phyloP scores from a whole-genome alignment of 2,797 vertebrate species.

The Gallirallus australis region DNA sequence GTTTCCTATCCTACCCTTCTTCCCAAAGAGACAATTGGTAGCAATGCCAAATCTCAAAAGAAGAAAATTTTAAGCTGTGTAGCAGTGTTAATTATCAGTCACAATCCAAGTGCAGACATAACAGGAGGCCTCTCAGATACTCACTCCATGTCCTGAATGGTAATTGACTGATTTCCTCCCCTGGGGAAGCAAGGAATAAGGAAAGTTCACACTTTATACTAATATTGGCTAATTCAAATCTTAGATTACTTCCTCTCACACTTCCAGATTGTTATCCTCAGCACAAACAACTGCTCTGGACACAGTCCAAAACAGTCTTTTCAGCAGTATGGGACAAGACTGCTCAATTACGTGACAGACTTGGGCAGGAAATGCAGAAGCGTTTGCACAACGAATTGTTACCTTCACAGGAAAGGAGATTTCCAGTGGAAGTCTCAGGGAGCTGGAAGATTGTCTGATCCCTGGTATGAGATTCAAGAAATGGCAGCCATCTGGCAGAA shows the following conservation, averaged over 20 bases:
- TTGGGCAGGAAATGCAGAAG: background rate
- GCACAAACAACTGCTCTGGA: background rate
- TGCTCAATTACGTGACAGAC: background rate
- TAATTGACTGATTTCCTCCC: background rate
- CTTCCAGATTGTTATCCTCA: background rate
- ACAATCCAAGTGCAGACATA: background rate
- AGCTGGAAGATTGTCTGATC: background rate
- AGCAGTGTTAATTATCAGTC: background rate
- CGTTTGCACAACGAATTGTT: background rate
- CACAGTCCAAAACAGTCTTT: background rate
- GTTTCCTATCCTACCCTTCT: background rate
- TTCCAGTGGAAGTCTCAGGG: background rate
- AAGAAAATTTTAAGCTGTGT: background rate
- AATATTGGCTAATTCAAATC: background rate
- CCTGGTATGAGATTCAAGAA: background rate
- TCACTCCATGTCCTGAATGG: background rate
- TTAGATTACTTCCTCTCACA: background rate
- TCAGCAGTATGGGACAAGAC: fast-evolving
- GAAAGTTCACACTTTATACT: background rate
- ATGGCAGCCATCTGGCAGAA: background rate
- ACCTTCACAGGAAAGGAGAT: background rate
- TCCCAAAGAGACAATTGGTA: background rate
- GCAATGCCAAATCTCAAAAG: background rate
- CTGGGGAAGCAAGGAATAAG: background rate
- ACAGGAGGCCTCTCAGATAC: background rate